Base-by-base conservation (phyloP, 2,113 vertebrate species). In the Hoplias malabaricus region DNA sequence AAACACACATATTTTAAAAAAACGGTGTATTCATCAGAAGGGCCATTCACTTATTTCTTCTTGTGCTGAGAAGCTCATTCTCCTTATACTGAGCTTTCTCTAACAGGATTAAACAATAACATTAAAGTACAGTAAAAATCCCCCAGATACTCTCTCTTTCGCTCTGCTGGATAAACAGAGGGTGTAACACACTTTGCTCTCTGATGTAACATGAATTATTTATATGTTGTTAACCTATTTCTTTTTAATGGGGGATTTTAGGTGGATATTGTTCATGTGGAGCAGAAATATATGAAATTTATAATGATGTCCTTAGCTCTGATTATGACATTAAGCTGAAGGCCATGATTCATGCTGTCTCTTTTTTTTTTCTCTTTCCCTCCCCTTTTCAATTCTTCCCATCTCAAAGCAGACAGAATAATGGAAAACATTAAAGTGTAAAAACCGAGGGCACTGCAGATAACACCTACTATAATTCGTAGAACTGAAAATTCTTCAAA, bases 171-270 rank as follows among this genome's bases (percentile, higher is more conserved):
- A 63, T 34, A 62, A 62, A 62, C 33, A 34, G 33, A 73, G 78
- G 61, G 46, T 72, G 54, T 69, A 67, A 31, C 31, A 72, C 31
- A 75, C 61, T 73, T 29, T 61, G 61, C 66, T 69, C 19, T 63
- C 59, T 63, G 59, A 63, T 63, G 59, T 36, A 63, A 63, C 59
- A 63, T 36, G 33, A 31, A 63, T 63, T 63, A 63, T n/a, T 61
- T 61, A 31, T 27, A 61, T 63, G 59, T 31, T 63, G 31, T 63
- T 36, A 63, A 63, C 59, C 59, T 36, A 36, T 36, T 63, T 63
- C 59, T 6, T 36, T 63, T 21, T n/a, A 36, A 63, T 63, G 59
- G 59, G 31, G 29, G 48, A 48, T 48, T 62, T 34, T 19, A 31
- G 56, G 5, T 63, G 31, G 48, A 53, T 21, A 36, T 36, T 36